Evolutionary conservation across 2,113 vertebrate genomes (phyloP).

Genomic region (Telmatochromis sp.): DNA sequence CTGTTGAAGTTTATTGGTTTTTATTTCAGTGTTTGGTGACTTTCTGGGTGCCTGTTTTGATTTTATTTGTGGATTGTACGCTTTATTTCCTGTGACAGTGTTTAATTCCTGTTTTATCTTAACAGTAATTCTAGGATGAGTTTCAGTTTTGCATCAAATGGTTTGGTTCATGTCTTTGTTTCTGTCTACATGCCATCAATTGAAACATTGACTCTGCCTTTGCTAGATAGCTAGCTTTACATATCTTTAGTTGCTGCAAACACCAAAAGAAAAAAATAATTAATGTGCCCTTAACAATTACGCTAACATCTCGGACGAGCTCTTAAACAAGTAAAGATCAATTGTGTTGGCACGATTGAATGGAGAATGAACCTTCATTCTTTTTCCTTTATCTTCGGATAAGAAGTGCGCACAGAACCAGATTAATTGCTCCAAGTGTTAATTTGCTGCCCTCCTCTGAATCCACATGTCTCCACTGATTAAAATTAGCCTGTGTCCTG

Average conservation of each 20-base stretch:
- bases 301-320: not conserved
- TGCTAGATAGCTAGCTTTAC: not conserved
- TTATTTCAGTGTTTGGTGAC: not conserved
- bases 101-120: not conserved
- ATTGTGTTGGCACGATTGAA: not conserved
- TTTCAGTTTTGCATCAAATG: not conserved
- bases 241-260: not conserved
- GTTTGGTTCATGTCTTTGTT: not conserved
- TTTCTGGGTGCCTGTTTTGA: not conserved
- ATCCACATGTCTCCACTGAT: conserved; percentile 53
- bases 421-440: conserved; percentile 57
- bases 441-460: conserved; percentile 30
- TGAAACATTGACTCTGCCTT: not conserved
- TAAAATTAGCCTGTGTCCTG: conserved; percentile 42
- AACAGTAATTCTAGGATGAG: not conserved
- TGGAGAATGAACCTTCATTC: not conserved
- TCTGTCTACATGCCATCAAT: not conserved
- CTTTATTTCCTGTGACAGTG: not conserved
- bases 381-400: not conserved
- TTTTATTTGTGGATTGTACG: not conserved
- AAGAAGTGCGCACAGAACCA: not conserved
- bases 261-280: not conserved
- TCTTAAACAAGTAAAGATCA: not conserved
- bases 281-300: not conserved
- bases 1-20: not conserved